phyloP scores from a whole-genome alignment of 2,797 vertebrate species.

The Tokudaia tokunoshimensis region DNA sequence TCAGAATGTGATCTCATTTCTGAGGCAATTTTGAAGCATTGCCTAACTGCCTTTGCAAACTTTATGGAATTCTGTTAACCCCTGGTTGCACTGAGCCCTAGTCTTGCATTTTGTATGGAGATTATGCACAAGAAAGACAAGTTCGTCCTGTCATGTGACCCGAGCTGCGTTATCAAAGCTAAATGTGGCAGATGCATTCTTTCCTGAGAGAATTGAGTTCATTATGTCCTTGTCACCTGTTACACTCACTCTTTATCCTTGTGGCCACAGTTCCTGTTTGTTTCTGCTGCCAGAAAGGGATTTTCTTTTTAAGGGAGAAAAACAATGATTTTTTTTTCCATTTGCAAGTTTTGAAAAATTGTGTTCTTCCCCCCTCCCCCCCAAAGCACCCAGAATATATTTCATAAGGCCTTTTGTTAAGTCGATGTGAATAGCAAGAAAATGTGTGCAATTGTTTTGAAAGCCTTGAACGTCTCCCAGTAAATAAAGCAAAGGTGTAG shows the following conservation, averaged over 20 bases:
- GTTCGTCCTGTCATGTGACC: conserved; percentile 21
- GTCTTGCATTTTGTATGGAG: conserved; percentile 39
- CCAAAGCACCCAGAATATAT: background rate
- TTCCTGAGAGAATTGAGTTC: conserved; percentile 36
- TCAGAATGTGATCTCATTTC: conserved; percentile 56
- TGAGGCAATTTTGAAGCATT: conserved; percentile 45
- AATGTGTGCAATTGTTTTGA: background rate
- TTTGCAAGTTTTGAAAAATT: conserved; percentile 46
- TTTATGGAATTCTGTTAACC: conserved; percentile 52
- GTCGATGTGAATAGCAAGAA: conserved; percentile 5
- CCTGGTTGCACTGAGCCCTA: background rate
- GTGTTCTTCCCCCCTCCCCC: background rate
- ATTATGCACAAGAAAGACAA: background rate
- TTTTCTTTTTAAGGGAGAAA: background rate
- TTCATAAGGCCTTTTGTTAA: conserved; percentile 23
- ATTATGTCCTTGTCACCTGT: conserved; percentile 74
- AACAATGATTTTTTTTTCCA: background rate
- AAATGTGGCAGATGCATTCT: conserved; percentile 43
- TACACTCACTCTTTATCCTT: conserved; percentile 30
- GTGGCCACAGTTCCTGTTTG: conserved; percentile 1
- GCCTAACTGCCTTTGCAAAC: conserved; percentile 53
- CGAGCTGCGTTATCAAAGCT: conserved; percentile 41
- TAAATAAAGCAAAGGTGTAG: background rate
- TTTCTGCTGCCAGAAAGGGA: background rate
- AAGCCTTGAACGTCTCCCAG: background rate